Conservation (phyloP, 2,888 invertebrate species). For the Tenthredo distinguenda region DNA sequence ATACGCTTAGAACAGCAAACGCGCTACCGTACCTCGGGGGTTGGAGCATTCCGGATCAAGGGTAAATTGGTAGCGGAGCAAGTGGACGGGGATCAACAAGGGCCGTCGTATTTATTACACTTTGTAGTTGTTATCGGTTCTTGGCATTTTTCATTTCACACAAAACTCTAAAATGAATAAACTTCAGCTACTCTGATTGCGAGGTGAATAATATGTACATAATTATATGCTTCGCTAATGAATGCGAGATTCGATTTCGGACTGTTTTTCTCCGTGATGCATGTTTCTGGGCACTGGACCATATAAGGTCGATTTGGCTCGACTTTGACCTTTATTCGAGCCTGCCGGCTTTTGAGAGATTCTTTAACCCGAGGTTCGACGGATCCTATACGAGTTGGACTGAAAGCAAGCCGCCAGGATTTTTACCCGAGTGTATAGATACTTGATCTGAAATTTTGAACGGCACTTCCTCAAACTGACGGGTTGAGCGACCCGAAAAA, state of each 20-base stretch:
- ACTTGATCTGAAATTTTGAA: slow-evolving; percentile 32
- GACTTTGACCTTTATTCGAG: neutral
- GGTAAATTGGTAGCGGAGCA: slow-evolving; percentile 26
- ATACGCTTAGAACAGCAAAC: slow-evolving; percentile 48
- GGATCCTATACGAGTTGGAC: neutral
- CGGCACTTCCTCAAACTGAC: slow-evolving; percentile 17
- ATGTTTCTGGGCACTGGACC: neutral
- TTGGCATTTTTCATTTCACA: slow-evolving; percentile 1
- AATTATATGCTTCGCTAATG: neutral
- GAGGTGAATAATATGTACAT: neutral
- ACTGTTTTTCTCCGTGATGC: neutral
- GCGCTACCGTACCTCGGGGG: slow-evolving; percentile 40
- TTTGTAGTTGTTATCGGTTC: neutral
- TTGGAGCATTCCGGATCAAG: slow-evolving; percentile 33
- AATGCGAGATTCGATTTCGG: neutral
- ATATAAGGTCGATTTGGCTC: neutral
- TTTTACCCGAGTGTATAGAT: neutral
- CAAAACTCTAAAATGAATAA: neutral
- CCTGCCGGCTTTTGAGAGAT: neutral
- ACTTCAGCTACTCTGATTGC: neutral
- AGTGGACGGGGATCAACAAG: slow-evolving; percentile 36
- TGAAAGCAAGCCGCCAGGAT: neutral
- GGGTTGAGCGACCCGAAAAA: slow-evolving; percentile 31
- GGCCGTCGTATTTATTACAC: slow-evolving; percentile 21
- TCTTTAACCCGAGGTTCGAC: neutral